Percentiles rank a stretch among this genome's conserved stretches.
phyloP scores from a whole-genome alignment of 2,888 invertebrate species.

The Entomobrya multifasciata region DNA sequence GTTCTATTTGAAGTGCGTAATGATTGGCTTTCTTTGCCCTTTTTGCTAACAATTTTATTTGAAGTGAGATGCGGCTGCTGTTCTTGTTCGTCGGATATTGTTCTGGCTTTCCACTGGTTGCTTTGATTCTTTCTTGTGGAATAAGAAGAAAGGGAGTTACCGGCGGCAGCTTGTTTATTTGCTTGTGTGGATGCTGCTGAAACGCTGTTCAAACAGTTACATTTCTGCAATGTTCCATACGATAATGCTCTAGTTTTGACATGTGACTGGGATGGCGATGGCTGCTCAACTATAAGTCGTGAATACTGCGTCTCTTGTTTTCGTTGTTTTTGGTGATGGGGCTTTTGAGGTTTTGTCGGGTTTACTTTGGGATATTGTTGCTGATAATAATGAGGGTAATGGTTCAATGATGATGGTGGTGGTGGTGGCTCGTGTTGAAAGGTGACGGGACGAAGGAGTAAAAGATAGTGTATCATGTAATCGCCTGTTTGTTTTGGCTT shows the following conservation, averaged over 20 bases:
- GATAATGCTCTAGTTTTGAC: constrained; percentile 20
- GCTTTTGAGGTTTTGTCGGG: constrained; percentile 39
- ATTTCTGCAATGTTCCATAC: constrained; percentile 30
- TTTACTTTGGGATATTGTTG: constrained; percentile 36
- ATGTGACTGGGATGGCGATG: not conserved
- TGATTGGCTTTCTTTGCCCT: constrained; percentile 9
- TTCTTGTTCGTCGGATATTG: constrained; percentile 14
- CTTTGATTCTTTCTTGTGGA: constrained; percentile 5
- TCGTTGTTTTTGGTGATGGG: constrained; percentile 36
- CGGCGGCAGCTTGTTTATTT: constrained; percentile 32
- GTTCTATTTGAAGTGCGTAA: constrained; percentile 24
- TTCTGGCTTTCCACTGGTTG: constrained; percentile 49
- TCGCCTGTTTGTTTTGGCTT: constrained; percentile 42
- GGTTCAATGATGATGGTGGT: constrained; percentile 35
- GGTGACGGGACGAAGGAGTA: constrained; percentile 75
- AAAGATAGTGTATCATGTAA: constrained; percentile 77
- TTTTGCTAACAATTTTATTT: constrained; percentile 31
- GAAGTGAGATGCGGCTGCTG: not conserved
- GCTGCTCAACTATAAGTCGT: constrained; percentile 14
- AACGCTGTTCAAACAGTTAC: constrained; percentile 56
- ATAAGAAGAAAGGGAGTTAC: constrained; percentile 3
- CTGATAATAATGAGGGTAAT: constrained; percentile 35
- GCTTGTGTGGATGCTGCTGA: too few relatives aligned
- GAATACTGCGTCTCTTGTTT: not conserved
- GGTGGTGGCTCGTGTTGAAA: constrained; percentile 62